Base-by-base conservation (phyloP, 1,140 invertebrate genomes). In the Eubasilissa regina region DNA sequence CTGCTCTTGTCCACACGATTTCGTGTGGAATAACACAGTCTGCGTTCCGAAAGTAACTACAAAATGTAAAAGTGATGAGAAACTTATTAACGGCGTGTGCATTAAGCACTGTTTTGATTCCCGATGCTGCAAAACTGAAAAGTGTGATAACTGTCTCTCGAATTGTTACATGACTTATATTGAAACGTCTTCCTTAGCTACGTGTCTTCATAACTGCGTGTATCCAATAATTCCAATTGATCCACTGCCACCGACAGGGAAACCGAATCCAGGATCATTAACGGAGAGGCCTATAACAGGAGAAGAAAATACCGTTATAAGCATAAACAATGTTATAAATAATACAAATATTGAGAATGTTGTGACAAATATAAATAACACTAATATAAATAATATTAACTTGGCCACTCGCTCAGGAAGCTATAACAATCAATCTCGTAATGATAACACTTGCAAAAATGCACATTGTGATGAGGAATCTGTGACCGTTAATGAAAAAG, bases 321-420 rank as follows among this genome's bases (percentile, higher is more conserved):
- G 56, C 12, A 74, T 74, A n/a, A 74, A 51, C 4, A 74, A 74
- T 21, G 12, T 74, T 12, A 53, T 58, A 6, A 74, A 56, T 13
- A 56, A 44, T 17, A 58, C 21, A 9, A 74, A 74, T 25, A 17
- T 45, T 44, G 55, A 44, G 17, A 74, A 74, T 21, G 19, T 74
- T 55, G 10, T 19, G 21, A 73, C 70, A 13, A 73, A 73, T 56
- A n/a, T 55, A 0, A 73, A 73, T 25, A 25, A 25, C 12, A 51
- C 70, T 0, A 73, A 73, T 17, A 21, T 73, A n/a, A 73, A 73
- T 25, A 73, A 73, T 17, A 73, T 73, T 21, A 55, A 56, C 35
- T 21, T 73, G 12, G 47, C n/a, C 19, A 55, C 70, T 13, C 47
- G 25, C 25, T 35, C 25, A 35, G 25, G 6, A 35, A 35, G 25